Evolutionary conservation across 1,140 invertebrate species (phyloP).

Genomic region (Hypsibius dujardini): DNA sequence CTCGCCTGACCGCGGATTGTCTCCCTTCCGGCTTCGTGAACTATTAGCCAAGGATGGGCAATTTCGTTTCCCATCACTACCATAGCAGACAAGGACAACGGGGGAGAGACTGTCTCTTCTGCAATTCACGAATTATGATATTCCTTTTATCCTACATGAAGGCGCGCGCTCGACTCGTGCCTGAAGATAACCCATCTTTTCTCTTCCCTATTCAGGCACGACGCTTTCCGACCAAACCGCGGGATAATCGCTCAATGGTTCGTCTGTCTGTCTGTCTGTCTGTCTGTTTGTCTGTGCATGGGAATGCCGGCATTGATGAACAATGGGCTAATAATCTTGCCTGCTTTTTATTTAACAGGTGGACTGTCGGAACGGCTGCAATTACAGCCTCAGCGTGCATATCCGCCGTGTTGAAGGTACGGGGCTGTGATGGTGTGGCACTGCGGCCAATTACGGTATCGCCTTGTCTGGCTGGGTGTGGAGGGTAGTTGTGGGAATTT

Average conservation of each 20-base stretch:
- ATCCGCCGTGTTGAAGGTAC: background rate
- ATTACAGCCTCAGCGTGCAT: background rate
- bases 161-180: background rate
- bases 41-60: background rate
- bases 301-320: background rate
- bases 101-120: background rate
- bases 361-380: background rate
- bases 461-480: background rate
- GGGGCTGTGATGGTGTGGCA: background rate
- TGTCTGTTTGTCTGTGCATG: background rate
- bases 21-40: background rate
- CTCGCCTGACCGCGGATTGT: background rate
- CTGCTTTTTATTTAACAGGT: background rate
- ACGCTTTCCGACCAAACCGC: background rate
- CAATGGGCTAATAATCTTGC: background rate
- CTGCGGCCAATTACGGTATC: background rate
- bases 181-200: background rate
- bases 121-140: background rate
- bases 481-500: background rate
- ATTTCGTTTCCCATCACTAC: background rate
- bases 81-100: background rate
- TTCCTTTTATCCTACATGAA: background rate
- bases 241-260: conserved; percentile 6
- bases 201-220: background rate
- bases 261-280: background rate